Conservation (phyloP, 2,888 invertebrate genomes). For the Sipha maydis region DNA sequence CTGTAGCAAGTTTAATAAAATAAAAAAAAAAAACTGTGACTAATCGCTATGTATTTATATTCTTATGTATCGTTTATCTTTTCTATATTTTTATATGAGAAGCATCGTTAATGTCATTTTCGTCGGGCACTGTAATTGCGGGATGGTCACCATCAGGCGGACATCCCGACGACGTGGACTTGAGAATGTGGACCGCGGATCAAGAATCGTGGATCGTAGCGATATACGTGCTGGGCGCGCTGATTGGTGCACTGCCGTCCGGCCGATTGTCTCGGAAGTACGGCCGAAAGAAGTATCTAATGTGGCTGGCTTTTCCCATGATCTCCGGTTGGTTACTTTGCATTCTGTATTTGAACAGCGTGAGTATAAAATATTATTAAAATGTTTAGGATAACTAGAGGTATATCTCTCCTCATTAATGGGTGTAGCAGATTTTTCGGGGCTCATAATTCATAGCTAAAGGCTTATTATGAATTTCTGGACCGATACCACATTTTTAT, state of each 20-base stretch:
- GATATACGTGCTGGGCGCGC: slow-evolving; percentile 77
- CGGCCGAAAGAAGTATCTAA: slow-evolving; percentile 78
- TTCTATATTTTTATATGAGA: background rate
- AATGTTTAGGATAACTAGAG: too few species aligned
- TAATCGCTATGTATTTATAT: too few species aligned
- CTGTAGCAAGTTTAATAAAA: too few species aligned
- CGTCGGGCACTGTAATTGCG: slow-evolving; percentile 64
- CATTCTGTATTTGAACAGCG: slow-evolving; percentile 71
- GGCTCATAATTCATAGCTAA: too few species aligned
- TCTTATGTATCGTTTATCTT: background rate
- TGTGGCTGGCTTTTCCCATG: slow-evolving; percentile 76
- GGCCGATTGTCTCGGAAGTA: slow-evolving; percentile 73
- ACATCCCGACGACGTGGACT: slow-evolving; percentile 35
- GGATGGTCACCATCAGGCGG: slow-evolving; percentile 65
- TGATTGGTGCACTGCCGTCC: slow-evolving; percentile 69
- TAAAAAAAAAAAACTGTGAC: too few species aligned
- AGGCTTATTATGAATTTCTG: too few species aligned
- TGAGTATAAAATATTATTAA: slow-evolving; percentile 52
- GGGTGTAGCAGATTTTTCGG: too few species aligned
- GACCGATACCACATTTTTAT: too few species aligned
- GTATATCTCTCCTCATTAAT: too few species aligned
- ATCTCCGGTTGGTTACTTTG: slow-evolving; percentile 79
- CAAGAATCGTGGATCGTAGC: slow-evolving; percentile 80
- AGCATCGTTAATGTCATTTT: slow-evolving; percentile 65
- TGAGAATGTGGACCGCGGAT: slow-evolving; percentile 67